phyloP scores from a whole-genome alignment of 2,888 invertebrate species.

The Erynnis tages region DNA sequence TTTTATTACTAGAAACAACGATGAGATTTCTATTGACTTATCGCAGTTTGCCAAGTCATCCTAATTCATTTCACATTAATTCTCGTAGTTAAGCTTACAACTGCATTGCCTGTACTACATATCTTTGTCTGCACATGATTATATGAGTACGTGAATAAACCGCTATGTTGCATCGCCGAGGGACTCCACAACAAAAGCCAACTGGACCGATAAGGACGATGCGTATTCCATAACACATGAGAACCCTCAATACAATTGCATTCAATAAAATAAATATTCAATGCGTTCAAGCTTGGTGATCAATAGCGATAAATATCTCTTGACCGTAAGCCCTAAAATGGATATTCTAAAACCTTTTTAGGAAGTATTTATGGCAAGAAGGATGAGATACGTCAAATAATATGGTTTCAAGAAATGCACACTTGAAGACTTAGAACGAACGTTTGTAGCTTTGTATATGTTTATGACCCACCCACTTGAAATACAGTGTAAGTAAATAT shows the following conservation, averaged over 20 bases:
- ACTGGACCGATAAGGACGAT: background rate
- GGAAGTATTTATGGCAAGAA: background rate
- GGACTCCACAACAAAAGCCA: background rate
- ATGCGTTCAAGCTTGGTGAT: background rate
- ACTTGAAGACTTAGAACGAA: no score
- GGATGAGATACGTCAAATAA: background rate
- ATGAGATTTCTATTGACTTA: no score
- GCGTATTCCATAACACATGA: conserved; percentile 23
- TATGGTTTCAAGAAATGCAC: no score
- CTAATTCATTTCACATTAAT: no score
- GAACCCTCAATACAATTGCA: conserved; percentile 10
- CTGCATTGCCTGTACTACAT: no score
- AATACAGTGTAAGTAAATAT: no score
- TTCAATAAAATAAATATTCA: conserved; percentile 9
- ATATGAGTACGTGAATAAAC: background rate
- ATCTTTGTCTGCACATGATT: background rate
- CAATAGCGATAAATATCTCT: conserved; percentile 7
- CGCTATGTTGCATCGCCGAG: background rate
- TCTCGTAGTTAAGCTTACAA: no score
- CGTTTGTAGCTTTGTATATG: no score
- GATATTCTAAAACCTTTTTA: conserved; percentile 1
- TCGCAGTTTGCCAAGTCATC: no score
- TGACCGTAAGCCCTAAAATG: background rate
- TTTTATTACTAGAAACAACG: no score
- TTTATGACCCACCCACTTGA: no score